Conservation (phyloP, 92 coral and sea anemone genomes). For the Zoanthus solanderi region DNA sequence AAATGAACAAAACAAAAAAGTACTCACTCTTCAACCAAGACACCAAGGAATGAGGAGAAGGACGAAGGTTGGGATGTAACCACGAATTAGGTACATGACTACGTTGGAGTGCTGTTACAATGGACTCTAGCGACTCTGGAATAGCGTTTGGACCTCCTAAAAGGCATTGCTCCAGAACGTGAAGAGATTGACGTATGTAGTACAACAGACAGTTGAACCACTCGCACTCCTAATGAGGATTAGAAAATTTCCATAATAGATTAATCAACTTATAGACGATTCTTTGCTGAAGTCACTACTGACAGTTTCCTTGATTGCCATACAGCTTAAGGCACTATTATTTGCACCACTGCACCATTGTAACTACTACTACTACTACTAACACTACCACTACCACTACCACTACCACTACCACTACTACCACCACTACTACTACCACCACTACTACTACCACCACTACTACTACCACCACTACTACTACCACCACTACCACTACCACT, state of each 20-base stretch:
- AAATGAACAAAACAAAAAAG: neutral
- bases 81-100: constrained; percentile 85
- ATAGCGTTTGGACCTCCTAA: constrained; percentile 87
- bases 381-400: neutral
- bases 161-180: constrained; percentile 87
- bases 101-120: constrained; percentile 78
- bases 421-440: neutral
- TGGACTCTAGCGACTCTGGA: constrained; percentile 67
- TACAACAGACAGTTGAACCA: constrained; percentile 94
- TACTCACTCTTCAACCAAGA: constrained; percentile 93
- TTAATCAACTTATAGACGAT: too few relatives aligned
- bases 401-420: neutral
- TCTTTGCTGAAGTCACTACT: too few relatives aligned
- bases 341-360: too few relatives aligned
- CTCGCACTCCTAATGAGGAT: constrained; percentile 80
- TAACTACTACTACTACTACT: neutral
- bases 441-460: neutral
- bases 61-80: constrained; percentile 90
- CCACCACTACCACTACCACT: neutral
- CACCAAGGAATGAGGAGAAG: constrained; percentile 84
- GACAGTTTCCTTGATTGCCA: too few relatives aligned
- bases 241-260: neutral
- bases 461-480: too few relatives aligned
- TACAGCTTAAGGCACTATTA: too few relatives aligned
- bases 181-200: constrained; percentile 88